Evolutionary conservation across 2,113 vertebrate species (phyloP).

Genomic region (Grantiella picta): DNA sequence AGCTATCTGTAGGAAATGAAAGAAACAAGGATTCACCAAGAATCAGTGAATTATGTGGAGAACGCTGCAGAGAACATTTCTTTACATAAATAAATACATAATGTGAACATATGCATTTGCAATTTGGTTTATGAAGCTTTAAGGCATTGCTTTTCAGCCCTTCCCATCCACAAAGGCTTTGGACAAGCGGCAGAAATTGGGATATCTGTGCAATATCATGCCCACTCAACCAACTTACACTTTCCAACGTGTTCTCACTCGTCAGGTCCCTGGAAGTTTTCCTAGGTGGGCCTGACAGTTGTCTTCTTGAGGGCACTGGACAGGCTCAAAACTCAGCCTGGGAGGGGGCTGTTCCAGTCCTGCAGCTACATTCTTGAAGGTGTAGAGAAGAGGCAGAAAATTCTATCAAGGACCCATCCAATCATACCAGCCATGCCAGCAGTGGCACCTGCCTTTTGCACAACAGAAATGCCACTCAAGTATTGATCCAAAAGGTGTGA

Average conservation of each 20-base stretch:
- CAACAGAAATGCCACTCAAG: not conserved
- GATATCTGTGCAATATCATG: not conserved
- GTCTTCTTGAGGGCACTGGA: not conserved
- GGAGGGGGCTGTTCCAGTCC: not conserved
- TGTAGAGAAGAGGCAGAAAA: not conserved
- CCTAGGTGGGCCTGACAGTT: not conserved
- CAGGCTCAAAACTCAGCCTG: not conserved
- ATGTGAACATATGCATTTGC: not conserved
- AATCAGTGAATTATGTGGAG: not conserved
- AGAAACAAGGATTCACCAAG: not conserved
- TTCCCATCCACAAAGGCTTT: not conserved
- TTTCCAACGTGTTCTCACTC: rapidly evolving
- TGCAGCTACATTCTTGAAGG: not conserved
- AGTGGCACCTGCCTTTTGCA: not conserved
- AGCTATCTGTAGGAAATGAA: not conserved
- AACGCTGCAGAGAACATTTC: not conserved
- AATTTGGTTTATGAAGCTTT: not conserved
- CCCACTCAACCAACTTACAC: not conserved
- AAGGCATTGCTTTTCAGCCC: not conserved
- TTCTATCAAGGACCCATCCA: not conserved
- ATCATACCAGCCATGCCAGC: not conserved
- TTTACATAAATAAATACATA: not conserved
- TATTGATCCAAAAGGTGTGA: not conserved
- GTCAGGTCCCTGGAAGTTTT: not conserved
- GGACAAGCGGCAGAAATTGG: not conserved